phyloP scores from a whole-genome alignment of 2,888 invertebrate genomes.

The Fragum sueziense region DNA sequence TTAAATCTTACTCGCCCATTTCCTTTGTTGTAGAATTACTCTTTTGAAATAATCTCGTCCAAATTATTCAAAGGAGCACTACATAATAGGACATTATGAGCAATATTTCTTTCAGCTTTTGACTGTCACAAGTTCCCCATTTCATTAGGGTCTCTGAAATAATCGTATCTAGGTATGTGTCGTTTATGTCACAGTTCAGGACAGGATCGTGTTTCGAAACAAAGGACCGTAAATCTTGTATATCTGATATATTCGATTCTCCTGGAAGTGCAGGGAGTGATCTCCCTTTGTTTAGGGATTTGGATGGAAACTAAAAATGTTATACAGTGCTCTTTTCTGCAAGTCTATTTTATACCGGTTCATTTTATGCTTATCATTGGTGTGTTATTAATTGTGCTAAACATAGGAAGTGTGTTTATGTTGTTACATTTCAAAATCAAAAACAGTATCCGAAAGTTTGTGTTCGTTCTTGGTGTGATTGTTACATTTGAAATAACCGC shows the following conservation, averaged over 20 bases:
- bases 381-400: neutral
- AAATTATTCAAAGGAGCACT: no score
- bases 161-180: neutral
- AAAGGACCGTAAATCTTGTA: neutral
- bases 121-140: no score
- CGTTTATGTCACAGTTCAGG: neutral
- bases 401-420: neutral
- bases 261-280: constrained; percentile 1
- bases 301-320: constrained; percentile 12
- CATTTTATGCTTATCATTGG: neutral
- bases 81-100: no score
- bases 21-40: no score
- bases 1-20: no score
- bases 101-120: no score
- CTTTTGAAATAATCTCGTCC: no score
- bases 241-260: constrained; percentile 3
- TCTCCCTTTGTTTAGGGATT: neutral
- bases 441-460: constrained; percentile 4
- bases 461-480: neutral
- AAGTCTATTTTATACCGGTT: neutral
- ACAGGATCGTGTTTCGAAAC: constrained; percentile 4
- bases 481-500: neutral
- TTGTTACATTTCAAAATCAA: neutral
- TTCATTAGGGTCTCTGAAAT: no score
- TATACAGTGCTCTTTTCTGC: neutral